Base-by-base conservation (phyloP, 2,113 vertebrate genomes). In the Pseudolaguvia tuberculata region DNA sequence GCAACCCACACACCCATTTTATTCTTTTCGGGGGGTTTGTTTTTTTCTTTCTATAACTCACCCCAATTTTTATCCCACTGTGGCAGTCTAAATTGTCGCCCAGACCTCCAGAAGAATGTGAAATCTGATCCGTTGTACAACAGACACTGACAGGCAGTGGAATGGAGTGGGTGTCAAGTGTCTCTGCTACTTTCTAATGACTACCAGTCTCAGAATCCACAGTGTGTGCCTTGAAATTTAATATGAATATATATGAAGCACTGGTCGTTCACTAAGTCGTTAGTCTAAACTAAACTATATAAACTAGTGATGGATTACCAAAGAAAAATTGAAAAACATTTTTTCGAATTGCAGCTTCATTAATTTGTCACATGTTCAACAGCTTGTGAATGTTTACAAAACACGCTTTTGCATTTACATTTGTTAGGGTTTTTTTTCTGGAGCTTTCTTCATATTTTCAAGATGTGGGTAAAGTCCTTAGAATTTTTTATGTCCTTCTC, bases 401-500 rank as follows among this genome's bases (percentile, higher is more conserved):
- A 2, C 25, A 29, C 31, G 31, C 31, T 35, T 35, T 1, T 2
- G 2, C 29, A 4, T 58, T 58, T 61, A 21, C 6, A 45, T 45
- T 65, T 42, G 20, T 45, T 14, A 12, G 9, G 15, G 13, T 55
- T 39, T n/a, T 18, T 0, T 57, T 45, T n/a, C 17, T 12, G 21
- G 25, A 11, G 20, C 6, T 51, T 62, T 50, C 7, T 52, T 59
- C 31, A 73, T 61, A 10, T 4, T 42, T 39, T 63, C 9, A 18
- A 25, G 31, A 7, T 58, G 2, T 48, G 39, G 29, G 20, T 53
- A 50, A 50, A 63, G 39, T 25, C 45, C 20, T 35, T 55, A 59
- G 48, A 66, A 63, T 51, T 31, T 58, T 59, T 78, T 68, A 70
- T 65, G 31, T 80, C 39, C 17, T 50, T 76, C 69, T 69, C 53